A percentile compares a stretch with the other conserved stretches of the same genome.
These are phyloP conservation scores for Ophioninae sp. DNA, from an alignment of 2,888 invertebrate genomes.

Conservation along the genomic window DNA sequence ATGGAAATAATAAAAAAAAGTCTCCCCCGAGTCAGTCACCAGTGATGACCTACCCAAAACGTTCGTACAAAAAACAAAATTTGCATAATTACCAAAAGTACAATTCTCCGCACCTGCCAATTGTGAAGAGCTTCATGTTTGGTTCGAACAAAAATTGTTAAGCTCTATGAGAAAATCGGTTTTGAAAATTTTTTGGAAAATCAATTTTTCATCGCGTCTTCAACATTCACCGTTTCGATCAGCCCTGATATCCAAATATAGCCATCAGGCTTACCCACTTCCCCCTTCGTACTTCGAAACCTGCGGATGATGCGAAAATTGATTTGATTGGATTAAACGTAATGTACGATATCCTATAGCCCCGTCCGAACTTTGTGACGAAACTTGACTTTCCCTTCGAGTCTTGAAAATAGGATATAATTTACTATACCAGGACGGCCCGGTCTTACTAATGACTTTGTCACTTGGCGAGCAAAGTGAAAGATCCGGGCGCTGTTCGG, in stretches of 20 bases:
- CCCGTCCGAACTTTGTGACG: background rate
- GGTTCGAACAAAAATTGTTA: too few relatives aligned
- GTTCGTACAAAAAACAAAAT: too few relatives aligned
- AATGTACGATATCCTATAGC: conserved; percentile 41
- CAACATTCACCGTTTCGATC: too few relatives aligned
- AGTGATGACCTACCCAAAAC: too few relatives aligned
- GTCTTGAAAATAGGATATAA: conserved; percentile 16
- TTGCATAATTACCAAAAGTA: too few relatives aligned
- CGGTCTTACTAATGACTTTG: conserved; percentile 69
- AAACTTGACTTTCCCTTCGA: conserved; percentile 28
- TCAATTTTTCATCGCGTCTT: too few relatives aligned
- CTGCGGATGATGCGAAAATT: background rate
- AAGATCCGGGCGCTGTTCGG: conserved; percentile 19
- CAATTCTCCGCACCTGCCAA: too few relatives aligned
- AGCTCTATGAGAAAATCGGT: too few relatives aligned
- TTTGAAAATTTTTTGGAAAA: too few relatives aligned
- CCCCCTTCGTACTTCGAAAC: background rate
- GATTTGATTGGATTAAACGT: conserved; percentile 47
- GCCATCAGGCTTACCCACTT: background rate
- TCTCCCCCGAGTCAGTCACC: too few relatives aligned
- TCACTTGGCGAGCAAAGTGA: conserved; percentile 62
- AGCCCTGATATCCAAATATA: background rate
- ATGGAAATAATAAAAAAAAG: too few relatives aligned
- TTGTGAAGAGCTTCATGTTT: too few relatives aligned
- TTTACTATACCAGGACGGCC: conserved; percentile 16